Evolutionary conservation across 2,113 vertebrate genomes (phyloP).

Genomic region (Brachyistius frenatus): DNA sequence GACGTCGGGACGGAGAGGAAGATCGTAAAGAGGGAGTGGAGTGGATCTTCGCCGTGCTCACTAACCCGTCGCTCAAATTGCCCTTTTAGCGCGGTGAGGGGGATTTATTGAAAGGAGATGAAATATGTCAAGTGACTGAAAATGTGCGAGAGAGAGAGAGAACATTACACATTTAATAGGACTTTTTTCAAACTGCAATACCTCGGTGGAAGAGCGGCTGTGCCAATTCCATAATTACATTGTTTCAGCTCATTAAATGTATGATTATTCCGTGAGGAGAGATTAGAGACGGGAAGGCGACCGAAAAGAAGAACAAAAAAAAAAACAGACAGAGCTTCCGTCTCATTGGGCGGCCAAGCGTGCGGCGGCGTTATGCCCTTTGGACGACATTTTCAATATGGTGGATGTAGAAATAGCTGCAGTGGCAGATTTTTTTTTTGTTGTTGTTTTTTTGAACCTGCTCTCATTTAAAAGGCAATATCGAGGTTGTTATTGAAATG

Average conservation of each 20-base stretch:
- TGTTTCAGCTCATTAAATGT: conserved; percentile 79
- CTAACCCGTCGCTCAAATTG: conserved; percentile 73
- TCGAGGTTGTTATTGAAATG: not conserved
- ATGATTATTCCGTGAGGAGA: conserved; percentile 72
- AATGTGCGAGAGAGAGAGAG: conserved; percentile 49
- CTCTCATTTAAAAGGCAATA: not conserved
- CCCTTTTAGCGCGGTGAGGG: conserved; percentile 65
- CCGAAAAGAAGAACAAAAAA: not conserved
- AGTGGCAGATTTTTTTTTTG: not conserved
- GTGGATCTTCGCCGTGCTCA: conserved; percentile 57
- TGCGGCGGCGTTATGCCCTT: conserved; percentile 53
- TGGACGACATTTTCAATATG: conserved; percentile 64
- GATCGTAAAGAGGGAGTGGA: conserved; percentile 25
- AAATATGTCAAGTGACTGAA: conserved; percentile 71
- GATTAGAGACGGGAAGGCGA: conserved; percentile 55
- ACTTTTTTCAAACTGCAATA: conserved; percentile 62
- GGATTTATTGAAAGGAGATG: conserved; percentile 69
- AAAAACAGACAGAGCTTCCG: conserved; percentile 54
- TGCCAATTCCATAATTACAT: conserved; percentile 78
- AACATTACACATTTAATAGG: conserved; percentile 67
- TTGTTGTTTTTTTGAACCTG: not conserved
- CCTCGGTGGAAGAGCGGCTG: conserved; percentile 50
- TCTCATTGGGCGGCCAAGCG: conserved; percentile 51
- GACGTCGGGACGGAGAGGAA: conserved; percentile 31
- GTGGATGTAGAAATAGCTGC: conserved; percentile 32